phyloP scores from a whole-genome alignment of 2,888 invertebrate species.

The Cantharis flavilabris region DNA sequence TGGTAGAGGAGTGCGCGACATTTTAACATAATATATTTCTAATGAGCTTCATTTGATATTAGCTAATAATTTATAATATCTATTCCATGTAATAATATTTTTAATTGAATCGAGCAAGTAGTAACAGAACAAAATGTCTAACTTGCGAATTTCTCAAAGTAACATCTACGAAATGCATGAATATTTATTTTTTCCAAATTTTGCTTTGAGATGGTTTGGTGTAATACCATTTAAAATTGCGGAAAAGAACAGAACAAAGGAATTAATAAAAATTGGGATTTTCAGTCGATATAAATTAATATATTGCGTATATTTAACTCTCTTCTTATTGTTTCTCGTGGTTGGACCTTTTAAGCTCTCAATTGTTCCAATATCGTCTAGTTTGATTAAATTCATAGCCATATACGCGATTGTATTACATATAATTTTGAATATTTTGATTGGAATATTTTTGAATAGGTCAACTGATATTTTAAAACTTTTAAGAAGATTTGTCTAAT shows the following conservation, averaged over 20 bases:
- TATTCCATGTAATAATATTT: too few relatives aligned
- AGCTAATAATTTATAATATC: too few relatives aligned
- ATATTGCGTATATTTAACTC: not conserved
- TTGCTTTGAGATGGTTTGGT: not conserved
- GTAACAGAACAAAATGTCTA: not conserved
- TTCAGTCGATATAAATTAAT: not conserved
- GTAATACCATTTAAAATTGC: not conserved
- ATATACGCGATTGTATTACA: not conserved
- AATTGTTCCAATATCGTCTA: not conserved
- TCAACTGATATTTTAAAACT: not conserved
- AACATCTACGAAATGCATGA: not conserved
- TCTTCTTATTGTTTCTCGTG: not conserved
- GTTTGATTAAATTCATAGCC: not conserved
- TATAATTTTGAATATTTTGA: not conserved
- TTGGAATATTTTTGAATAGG: not conserved
- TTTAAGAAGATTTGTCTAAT: not conserved
- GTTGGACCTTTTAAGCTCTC: not conserved
- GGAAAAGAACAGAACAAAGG: not conserved
- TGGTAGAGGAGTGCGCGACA: too few relatives aligned
- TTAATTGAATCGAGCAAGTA: too few relatives aligned
- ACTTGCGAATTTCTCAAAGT: not conserved
- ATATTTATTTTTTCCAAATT: not conserved
- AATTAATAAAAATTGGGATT: not conserved
- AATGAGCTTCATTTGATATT: too few relatives aligned
- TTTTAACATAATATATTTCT: too few relatives aligned